Base-by-base conservation (phyloP, 2,113 vertebrate genomes). In the Aldabrachelys gigantea region DNA sequence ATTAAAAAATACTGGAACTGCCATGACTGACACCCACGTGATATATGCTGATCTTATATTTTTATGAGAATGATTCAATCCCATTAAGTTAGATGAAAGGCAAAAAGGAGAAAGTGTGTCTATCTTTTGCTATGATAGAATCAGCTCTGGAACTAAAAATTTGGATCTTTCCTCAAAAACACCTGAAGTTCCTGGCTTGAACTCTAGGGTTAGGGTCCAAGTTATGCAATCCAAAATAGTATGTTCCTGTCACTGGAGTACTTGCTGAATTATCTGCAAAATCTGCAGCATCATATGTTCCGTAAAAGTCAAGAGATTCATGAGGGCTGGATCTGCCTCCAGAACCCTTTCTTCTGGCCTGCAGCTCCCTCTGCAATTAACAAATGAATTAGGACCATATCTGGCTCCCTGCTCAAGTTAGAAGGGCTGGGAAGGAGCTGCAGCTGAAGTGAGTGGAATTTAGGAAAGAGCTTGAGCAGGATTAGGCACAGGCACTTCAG, bases 401-500 rank as follows among this genome's bases (percentile, higher is more conserved):
- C 25, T 75, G 88, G 35, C n/a, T n/a, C 14, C 35, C n/a, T 72
- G 69, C 4, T 72, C 85, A 22, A 78, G 53, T 84, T 87, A 84
- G 93, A 96, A 93, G 44, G 53, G 89, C 90, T 95, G 82, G 91
- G 95, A 88, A 50, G 22, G 92, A 86, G 47, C 56, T 93, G 91
- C 72, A 92, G 65, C 85, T 95, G 80, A 89, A 92, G 12, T 81
- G 95, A 81, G 94, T 80, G 49, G 92, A 94, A 80, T 29, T 19
- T 53, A 21, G 16, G 69, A 72, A 21, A n/a, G n/a, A 41, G 21
- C 93, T 96, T 93, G 59, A 62, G 59, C 92, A 57, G 87, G 91
- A 14, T 35, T 19, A 3, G 57, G 35, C 52, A 91, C 44, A 86
- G 78, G 47, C 59, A 69, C 85, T 62, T 89, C 56, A 94, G 95